phyloP scores from a whole-genome alignment of 92 coral and sea anemone genomes.

The Phenganax subtilis region DNA sequence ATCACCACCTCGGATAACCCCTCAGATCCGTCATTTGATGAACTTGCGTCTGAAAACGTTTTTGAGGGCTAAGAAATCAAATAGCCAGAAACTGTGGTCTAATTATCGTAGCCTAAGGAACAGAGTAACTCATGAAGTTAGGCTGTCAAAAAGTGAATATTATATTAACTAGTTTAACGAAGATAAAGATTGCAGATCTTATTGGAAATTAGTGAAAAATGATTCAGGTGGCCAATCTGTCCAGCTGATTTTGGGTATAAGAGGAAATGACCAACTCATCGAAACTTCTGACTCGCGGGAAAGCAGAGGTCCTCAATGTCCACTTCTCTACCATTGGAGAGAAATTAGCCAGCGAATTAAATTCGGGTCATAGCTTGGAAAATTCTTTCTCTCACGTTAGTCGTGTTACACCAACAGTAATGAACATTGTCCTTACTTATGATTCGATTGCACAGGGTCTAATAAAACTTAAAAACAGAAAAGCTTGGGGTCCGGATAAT shows the following conservation, averaged over 20 bases:
- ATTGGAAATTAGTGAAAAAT: slow-evolving; percentile 45
- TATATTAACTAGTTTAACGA: slow-evolving; percentile 10
- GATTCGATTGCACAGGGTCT: background rate
- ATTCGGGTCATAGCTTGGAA: too few relatives aligned
- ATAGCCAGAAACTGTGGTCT: slow-evolving; percentile 37
- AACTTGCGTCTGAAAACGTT: slow-evolving; percentile 35
- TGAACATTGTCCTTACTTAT: too few relatives aligned
- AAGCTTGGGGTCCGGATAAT: background rate
- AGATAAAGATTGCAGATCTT: slow-evolving; percentile 44
- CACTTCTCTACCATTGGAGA: background rate
- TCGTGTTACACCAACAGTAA: too few relatives aligned
- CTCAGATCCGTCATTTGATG: slow-evolving; percentile 41
- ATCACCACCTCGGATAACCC: slow-evolving; percentile 50
- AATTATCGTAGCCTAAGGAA: slow-evolving; percentile 38
- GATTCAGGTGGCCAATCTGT: background rate
- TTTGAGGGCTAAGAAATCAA: slow-evolving; percentile 12
- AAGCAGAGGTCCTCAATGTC: slow-evolving; percentile 39
- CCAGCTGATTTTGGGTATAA: slow-evolving; percentile 26
- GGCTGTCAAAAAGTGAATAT: slow-evolving; percentile 10
- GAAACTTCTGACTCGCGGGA: slow-evolving; percentile 29
- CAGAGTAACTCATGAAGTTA: slow-evolving; percentile 36
- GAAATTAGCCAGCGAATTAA: slow-evolving; percentile 19
- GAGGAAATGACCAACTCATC: background rate
- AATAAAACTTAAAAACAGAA: background rate
- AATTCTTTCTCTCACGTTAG: too few relatives aligned